phyloP scores from a whole-genome alignment of 2,113 vertebrate species.

The Indicator maculatus region DNA sequence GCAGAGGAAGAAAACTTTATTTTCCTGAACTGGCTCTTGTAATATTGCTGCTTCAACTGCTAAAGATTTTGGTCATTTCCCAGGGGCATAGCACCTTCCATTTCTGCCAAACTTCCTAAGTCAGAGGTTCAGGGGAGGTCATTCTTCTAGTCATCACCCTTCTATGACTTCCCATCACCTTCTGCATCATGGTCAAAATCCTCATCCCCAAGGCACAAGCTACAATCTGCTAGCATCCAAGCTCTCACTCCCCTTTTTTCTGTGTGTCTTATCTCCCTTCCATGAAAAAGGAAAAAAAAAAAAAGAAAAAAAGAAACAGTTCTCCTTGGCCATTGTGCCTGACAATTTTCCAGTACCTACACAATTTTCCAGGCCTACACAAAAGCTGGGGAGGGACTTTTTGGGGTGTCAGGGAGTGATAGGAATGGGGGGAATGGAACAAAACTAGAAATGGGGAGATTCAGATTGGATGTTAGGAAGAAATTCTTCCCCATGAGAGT shows the following conservation, averaged over 20 bases:
- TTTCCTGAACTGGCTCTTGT: background rate
- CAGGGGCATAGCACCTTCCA: background rate
- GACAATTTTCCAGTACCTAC: background rate
- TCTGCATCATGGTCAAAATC: background rate
- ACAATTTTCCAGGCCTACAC: too few relatives aligned
- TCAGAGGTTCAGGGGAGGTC: background rate
- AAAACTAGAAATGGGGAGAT: too few relatives aligned
- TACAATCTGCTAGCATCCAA: background rate
- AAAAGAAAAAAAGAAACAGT: too few relatives aligned
- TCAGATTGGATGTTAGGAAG: too few relatives aligned
- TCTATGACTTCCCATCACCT: background rate
- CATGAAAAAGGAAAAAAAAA: background rate
- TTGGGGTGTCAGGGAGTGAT: too few relatives aligned
- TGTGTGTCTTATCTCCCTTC: background rate
- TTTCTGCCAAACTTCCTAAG: background rate
- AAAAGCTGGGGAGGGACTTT: too few relatives aligned
- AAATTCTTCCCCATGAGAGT: too few relatives aligned
- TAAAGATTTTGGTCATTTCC: background rate
- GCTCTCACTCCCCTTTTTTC: background rate
- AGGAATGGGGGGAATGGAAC: too few relatives aligned
- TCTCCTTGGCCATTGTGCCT: background rate
- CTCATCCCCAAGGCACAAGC: background rate
- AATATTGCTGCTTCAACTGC: background rate
- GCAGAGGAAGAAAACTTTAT: background rate
- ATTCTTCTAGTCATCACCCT: background rate